Evolutionary conservation across 2,888 invertebrate species (phyloP).

Genomic region (Sminthurides aquaticus): DNA sequence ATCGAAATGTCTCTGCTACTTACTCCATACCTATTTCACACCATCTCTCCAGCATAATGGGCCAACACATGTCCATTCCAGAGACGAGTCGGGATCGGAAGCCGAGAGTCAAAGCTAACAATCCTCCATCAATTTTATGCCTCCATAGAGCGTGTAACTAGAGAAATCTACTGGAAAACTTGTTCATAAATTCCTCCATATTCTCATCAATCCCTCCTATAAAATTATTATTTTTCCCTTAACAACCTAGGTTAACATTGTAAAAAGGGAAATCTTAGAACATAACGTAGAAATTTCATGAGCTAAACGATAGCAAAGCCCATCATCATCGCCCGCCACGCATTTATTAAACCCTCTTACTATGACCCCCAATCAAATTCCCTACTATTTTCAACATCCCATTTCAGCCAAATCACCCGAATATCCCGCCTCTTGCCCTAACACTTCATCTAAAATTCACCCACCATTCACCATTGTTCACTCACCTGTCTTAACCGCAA

Average conservation of each 20-base stretch:
- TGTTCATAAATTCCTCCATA: constrained; percentile 41
- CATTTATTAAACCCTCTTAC: no score
- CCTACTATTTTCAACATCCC: no score
- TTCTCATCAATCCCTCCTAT: constrained; percentile 26
- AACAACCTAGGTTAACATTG: constrained; percentile 15
- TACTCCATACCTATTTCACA: neutral
- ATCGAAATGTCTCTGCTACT: no score
- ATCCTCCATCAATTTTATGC: constrained; percentile 43
- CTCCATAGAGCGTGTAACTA: constrained; percentile 41
- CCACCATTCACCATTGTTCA: no score
- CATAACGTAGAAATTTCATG: no score
- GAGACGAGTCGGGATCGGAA: constrained; percentile 24
- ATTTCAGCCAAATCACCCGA: no score
- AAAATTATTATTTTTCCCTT: neutral
- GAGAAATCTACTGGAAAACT: constrained; percentile 43
- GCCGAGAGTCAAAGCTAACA: constrained; percentile 10
- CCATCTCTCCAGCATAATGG: neutral
- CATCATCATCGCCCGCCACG: no score
- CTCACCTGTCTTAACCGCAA: no score
- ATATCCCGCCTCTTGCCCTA: no score
- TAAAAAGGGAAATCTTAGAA: no score
- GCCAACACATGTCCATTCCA: constrained; percentile 17
- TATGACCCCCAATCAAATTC: neutral
- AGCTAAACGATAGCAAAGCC: no score
- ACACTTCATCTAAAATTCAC: no score